A percentile compares a stretch with the other conserved stretches of the same genome.
Evolutionary conservation across 2,113 vertebrate genomes (phyloP).

Genomic region (Notechis scutatus): DNA sequence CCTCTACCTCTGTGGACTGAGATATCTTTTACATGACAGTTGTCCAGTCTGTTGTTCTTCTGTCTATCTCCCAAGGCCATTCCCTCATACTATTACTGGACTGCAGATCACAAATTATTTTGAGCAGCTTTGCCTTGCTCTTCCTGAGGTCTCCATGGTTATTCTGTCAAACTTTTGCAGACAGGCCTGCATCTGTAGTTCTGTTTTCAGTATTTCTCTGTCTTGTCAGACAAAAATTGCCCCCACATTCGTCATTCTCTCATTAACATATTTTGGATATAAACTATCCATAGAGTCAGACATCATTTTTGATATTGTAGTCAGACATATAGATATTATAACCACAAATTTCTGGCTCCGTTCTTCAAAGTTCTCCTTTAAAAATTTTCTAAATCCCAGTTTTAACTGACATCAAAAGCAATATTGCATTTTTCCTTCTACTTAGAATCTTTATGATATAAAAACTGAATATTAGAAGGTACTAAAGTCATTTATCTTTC

Average conservation of each 20-base stretch:
- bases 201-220: background rate
- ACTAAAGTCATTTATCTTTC: background rate
- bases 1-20: background rate
- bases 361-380: background rate
- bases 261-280: background rate
- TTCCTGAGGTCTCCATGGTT: background rate
- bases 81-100: background rate
- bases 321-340: background rate
- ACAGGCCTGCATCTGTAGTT: background rate
- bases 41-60: background rate
- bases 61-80: background rate
- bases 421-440: background rate
- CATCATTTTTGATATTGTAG: background rate
- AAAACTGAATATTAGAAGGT: no score
- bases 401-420: background rate
- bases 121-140: background rate
- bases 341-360: background rate
- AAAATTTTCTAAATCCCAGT: background rate
- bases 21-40: background rate
- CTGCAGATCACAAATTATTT: background rate
- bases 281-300: background rate
- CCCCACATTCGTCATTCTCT: background rate
- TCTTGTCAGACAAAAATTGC: background rate
- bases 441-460: background rate
- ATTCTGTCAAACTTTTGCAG: background rate